Evolutionary conservation across 2,113 vertebrate genomes (phyloP).

Genomic region (Tichodroma muraria): DNA sequence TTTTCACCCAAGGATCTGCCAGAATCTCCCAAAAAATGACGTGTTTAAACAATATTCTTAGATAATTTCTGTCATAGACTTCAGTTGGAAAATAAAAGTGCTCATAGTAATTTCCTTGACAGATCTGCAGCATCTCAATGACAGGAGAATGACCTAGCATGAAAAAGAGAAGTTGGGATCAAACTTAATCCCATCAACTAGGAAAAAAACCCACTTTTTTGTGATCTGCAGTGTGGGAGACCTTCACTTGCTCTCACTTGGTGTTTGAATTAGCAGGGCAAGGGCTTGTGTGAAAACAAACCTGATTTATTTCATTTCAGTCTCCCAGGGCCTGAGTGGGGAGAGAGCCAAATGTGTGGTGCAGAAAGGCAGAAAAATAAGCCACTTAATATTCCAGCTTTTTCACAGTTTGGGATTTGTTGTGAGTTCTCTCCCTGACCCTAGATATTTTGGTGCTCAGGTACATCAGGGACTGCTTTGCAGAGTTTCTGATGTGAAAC

Average conservation of each 20-base stretch:
- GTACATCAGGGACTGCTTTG: not conserved
- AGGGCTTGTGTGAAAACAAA: not conserved
- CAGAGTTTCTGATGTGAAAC: not conserved
- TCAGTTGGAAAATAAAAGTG: not conserved
- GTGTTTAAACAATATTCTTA: too few species aligned
- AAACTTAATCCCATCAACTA: not conserved
- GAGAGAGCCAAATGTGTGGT: not conserved
- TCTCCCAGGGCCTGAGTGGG: not conserved
- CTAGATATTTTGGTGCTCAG: accelerated
- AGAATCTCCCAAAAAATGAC: not conserved
- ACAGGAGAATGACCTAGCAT: not conserved
- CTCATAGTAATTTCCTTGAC: not conserved
- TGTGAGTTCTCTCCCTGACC: not conserved
- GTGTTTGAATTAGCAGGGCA: not conserved
- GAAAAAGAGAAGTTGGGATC: not conserved
- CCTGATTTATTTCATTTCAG: not conserved
- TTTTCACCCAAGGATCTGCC: not conserved
- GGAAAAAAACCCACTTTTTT: accelerated
- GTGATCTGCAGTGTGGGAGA: not conserved
- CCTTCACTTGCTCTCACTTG: too few species aligned
- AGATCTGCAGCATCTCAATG: not conserved
- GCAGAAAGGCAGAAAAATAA: not conserved
- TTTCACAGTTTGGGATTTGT: not conserved
- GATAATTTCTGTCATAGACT: not conserved
- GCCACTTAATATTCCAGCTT: not conserved